Evolutionary conservation across 1,140 invertebrate species (phyloP).

Genomic region (Apis dorsata): DNA sequence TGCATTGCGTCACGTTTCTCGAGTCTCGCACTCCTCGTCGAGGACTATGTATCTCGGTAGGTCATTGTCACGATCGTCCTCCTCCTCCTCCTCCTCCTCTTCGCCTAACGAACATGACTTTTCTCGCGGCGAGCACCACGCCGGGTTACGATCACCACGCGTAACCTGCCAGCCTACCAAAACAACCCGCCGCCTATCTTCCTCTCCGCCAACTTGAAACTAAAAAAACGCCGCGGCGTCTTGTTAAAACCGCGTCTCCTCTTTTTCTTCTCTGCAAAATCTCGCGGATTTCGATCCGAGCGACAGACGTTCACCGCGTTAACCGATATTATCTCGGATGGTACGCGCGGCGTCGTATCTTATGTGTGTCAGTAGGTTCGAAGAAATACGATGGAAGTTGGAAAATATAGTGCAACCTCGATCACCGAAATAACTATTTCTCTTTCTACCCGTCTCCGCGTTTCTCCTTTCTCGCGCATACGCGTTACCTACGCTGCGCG

Average conservation of each 20-base stretch:
- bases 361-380: constrained; percentile 27
- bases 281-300: constrained; percentile 2
- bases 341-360: too few species aligned
- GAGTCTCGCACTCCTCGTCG: constrained; percentile 17
- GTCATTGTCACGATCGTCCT: constrained; percentile 67
- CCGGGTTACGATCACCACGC: not conserved
- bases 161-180: too few species aligned
- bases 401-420: constrained; percentile 19
- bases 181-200: too few species aligned
- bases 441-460: not conserved
- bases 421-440: constrained; percentile 13
- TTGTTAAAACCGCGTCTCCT: too few species aligned
- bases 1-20: constrained; percentile 58
- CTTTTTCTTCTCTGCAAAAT: too few species aligned
- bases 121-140: not conserved
- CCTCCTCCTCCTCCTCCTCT: constrained; percentile 1
- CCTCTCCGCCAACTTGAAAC: too few species aligned
- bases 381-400: constrained; percentile 33
- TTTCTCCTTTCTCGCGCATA: not conserved
- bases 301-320: constrained; percentile 3
- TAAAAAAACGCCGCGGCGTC: too few species aligned
- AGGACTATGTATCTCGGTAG: constrained; percentile 53
- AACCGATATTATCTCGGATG: constrained; percentile 30
- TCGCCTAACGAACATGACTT: constrained; percentile 26
- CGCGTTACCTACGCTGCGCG: too few species aligned